Conservation (phyloP, 2,797 vertebrate genomes). For the Rhincodon typus region DNA sequence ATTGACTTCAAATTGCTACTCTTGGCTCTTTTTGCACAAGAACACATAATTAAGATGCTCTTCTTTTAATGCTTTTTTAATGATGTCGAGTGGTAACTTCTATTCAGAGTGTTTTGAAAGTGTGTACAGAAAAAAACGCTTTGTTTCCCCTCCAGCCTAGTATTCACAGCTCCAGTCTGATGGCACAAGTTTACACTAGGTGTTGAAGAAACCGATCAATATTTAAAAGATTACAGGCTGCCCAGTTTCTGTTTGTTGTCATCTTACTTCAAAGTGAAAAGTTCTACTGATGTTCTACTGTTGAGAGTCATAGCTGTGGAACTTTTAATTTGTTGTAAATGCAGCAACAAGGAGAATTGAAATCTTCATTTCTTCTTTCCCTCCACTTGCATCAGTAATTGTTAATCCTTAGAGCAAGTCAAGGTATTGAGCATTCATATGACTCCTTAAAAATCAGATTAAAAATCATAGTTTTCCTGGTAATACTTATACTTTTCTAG, state of each 20-base stretch:
- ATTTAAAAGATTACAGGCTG: constrained; percentile 20
- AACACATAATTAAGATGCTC: background rate
- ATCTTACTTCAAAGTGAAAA: background rate
- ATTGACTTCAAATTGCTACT: background rate
- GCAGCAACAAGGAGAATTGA: background rate
- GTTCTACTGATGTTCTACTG: background rate
- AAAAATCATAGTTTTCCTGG: background rate
- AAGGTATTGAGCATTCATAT: background rate
- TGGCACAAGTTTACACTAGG: background rate
- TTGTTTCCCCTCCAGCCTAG: background rate
- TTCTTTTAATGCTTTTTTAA: background rate
- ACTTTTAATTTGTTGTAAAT: background rate
- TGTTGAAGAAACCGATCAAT: constrained; percentile 17
- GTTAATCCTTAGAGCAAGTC: background rate
- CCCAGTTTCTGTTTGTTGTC: constrained; percentile 1
- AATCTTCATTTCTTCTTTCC: background rate
- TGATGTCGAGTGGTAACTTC: background rate
- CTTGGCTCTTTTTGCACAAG: background rate
- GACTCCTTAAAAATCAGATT: background rate
- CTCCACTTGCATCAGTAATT: background rate
- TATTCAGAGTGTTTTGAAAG: background rate
- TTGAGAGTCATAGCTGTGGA: background rate
- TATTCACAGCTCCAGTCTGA: constrained; percentile 3
- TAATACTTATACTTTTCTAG: background rate
- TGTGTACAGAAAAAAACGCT: background rate